Evolutionary conservation across 2,797 vertebrate species (phyloP), one percentile per base, ranked within the genome.

Genomic region (Merluccius polli): DNA sequence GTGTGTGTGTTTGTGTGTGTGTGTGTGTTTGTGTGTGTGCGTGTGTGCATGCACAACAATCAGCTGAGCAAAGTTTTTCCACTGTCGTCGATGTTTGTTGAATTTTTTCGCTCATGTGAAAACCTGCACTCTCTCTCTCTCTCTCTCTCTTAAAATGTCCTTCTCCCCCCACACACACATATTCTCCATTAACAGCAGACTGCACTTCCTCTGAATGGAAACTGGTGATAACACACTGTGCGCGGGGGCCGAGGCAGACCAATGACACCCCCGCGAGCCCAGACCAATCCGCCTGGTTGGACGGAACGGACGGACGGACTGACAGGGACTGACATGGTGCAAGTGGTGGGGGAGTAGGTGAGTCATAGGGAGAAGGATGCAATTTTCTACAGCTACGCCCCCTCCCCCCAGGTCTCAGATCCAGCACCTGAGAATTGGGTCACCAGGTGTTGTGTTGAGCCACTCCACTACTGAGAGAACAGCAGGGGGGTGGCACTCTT

Each of bases 51-150:
- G 48, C 81, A 82, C 84, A 77, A 81, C 87, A 89, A 92, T 92
- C 90, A 93, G 90, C 91, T 89, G 90, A 92, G 81, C 85, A 83
- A 82, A 86, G 81, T 87, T 92, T 92, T 93, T 93, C 90, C 91
- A 89, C 84, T 88, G 83, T 78, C 74, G 76, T 79, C 80, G 83
- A 91, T 85, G 85, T 90, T 91, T 82, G 77, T 80, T 83, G 77
- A 75, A 79, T 85, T 82, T 87, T 84, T 85, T 87, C 85, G 90
- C n/a, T 30, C 87, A 84, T 87, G 83, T 88, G 84, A 88, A 90
- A 91, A 90, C 87, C 87, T 87, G 85, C 86, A 87, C 84, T 86
- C 74, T 82, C 70, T 68, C 72, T 75, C 59, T 75, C 65, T 72
- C 74, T 48, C 41, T 44, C 84, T 86, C 74, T 81, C 72, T 68